Conservation (phyloP, 2,888 invertebrate genomes). For the Hecatera dysodea region DNA sequence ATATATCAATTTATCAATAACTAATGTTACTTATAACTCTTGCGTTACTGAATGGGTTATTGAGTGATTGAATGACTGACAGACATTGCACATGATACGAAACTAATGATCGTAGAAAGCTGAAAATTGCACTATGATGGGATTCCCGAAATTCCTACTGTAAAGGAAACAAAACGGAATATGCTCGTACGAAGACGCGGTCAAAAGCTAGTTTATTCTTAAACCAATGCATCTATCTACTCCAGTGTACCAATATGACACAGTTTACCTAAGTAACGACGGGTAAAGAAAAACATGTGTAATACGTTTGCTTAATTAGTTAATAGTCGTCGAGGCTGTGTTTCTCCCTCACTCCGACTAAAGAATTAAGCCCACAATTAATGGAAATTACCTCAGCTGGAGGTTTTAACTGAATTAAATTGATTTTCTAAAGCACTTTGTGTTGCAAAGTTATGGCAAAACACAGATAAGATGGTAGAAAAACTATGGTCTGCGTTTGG, state of each 20-base stretch:
- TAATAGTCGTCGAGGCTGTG: conserved; percentile 72
- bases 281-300: conserved; percentile 54
- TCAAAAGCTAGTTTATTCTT: too few species aligned
- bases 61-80: too few species aligned
- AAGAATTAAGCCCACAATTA: conserved; percentile 80
- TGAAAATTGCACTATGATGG: too few species aligned
- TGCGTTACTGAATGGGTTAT: too few species aligned
- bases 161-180: too few species aligned
- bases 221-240: conserved; percentile 17
- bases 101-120: too few species aligned
- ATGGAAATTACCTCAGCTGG: conserved; percentile 85
- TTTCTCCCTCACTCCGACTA: conserved; percentile 69
- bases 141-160: too few species aligned
- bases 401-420: conserved; percentile 79
- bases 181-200: too few species aligned
- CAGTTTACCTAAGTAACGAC: conserved; percentile 37
- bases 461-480: conserved; percentile 48
- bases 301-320: conserved; percentile 77
- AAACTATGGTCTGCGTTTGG: neutral
- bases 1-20: too few species aligned
- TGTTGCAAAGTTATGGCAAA: conserved; percentile 61
- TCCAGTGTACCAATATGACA: conserved; percentile 18
- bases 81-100: too few species aligned
- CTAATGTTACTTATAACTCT: too few species aligned
- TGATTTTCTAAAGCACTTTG: conserved; percentile 77